These are phyloP conservation scores for Ectemnius continuus DNA, from an alignment of 2,888 invertebrate species.

Conservation along the genomic window DNA sequence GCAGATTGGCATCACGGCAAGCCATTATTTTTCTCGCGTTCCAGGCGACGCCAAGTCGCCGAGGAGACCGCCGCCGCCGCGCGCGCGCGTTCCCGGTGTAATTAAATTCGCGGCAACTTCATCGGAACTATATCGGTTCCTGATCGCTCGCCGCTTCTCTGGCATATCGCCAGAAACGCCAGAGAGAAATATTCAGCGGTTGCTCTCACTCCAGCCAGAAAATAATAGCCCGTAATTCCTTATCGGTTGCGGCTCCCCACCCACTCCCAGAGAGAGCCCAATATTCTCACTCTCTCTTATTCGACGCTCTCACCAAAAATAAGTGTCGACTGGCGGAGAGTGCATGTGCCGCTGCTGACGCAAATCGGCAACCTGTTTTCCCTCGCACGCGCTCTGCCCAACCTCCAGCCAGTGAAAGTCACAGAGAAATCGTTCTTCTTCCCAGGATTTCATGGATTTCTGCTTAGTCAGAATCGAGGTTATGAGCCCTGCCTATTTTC, in stretches of 20 bases:
- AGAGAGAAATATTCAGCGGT: conserved; percentile 24
- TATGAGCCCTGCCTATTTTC: no score
- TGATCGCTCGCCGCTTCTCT: conserved; percentile 41
- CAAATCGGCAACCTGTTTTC: conserved; percentile 25
- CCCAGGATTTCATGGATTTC: conserved; percentile 27
- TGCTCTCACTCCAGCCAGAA: conserved; percentile 31
- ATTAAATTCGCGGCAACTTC: conserved; percentile 62
- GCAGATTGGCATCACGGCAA: neutral
- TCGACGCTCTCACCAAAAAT: neutral
- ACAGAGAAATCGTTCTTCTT: conserved; percentile 48
- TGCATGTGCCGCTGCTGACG: conserved; percentile 1
- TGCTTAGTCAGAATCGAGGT: conserved; percentile 7
- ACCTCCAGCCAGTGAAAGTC: conserved; percentile 44
- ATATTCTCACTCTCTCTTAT: conserved; percentile 5
- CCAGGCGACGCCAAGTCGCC: no score
- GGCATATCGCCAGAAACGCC: conserved; percentile 48
- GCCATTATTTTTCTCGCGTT: neutral
- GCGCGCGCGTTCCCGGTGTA: conserved; percentile 43
- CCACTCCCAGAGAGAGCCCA: neutral
- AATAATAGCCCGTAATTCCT: conserved; percentile 31
- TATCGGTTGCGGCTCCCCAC: conserved; percentile 27
- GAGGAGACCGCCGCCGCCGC: no score
- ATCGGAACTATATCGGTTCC: conserved; percentile 47
- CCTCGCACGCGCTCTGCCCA: neutral
- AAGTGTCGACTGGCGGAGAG: neutral